Evolutionary conservation across 23 tunicate species (phyloP), one percentile per base, ranked within the genome.

Genomic region (Diplosoma virens): DNA sequence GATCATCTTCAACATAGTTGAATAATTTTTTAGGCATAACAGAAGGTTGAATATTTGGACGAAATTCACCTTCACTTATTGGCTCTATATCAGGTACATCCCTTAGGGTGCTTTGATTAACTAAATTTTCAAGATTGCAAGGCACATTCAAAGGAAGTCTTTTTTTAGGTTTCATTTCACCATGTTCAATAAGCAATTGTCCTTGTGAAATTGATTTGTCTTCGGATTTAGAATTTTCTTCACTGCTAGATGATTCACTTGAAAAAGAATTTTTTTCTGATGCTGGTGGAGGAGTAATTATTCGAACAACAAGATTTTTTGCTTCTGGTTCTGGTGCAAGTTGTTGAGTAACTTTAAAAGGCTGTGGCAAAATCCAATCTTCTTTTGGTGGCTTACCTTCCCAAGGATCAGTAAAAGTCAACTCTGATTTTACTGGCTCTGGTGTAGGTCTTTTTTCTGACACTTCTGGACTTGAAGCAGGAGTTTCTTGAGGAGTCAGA

Each of bases 151-250:
- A 74, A 2, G 64, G 66, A 9, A 29, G 75, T 50, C 41, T 69
- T 47, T 41, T 78, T 71, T 77, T 92, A 26, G 73, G 68, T 54
- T 20, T 80, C 70, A 85, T 75, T 77, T 92, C 97, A 0, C 97
- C 97, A 71, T 92, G 97, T 35, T 88, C 87, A 32, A 92, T 85
- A 1, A 92, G 67, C 26, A 92, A 76, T 37, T 92, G 92, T 27
- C 97, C 97, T 67, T 92, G 87, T 32, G 97, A 92, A 14, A 92
- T 92, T 16, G 87, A 76, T 25, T 78, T 73, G 18, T 92, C 97
- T 0, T 67, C 79, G 30, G 78, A 23, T 4, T 5, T 48, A 23
- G 18, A 34, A 34, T 22, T 21, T 2, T 27, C 37, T 1, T 27
- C 35, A 26, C 78, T 72, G 34, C 34, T 47, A 7, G 61, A 47